Evolutionary conservation across 2,113 vertebrate species (phyloP).

Genomic region (Delphinus delphis): DNA sequence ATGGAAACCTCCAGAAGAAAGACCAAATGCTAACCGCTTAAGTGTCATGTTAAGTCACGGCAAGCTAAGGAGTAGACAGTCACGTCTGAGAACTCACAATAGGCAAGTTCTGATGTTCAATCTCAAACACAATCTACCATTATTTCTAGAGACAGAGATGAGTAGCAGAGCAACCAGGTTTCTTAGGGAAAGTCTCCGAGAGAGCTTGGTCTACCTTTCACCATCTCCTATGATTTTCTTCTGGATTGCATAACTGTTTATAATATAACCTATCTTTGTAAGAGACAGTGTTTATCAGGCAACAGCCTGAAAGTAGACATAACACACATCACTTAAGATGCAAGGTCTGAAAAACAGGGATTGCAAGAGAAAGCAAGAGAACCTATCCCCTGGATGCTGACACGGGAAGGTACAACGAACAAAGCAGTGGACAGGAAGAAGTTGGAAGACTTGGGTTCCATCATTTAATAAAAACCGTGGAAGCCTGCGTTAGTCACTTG

Average conservation of each 20-base stretch:
- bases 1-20: background rate
- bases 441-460: rapidly evolving
- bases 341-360: background rate
- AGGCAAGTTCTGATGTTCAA: background rate
- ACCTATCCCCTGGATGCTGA: background rate
- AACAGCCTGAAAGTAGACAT: conserved; percentile 6
- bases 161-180: background rate
- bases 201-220: background rate
- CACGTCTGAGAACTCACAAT: background rate
- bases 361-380: background rate
- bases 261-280: background rate
- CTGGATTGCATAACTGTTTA: background rate
- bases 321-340: background rate
- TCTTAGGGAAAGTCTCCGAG: background rate
- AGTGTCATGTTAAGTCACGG: background rate
- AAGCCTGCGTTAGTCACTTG: rapidly evolving
- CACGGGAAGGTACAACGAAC: rapidly evolving
- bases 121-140: background rate
- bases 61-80: background rate
- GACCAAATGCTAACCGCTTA: background rate
- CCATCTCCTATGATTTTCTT: background rate
- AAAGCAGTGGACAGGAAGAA: background rate
- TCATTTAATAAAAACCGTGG: background rate
- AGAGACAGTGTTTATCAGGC: background rate
- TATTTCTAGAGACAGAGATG: background rate